Conservation (phyloP, 2,888 invertebrate genomes). For the Yponomeuta malinellus region DNA sequence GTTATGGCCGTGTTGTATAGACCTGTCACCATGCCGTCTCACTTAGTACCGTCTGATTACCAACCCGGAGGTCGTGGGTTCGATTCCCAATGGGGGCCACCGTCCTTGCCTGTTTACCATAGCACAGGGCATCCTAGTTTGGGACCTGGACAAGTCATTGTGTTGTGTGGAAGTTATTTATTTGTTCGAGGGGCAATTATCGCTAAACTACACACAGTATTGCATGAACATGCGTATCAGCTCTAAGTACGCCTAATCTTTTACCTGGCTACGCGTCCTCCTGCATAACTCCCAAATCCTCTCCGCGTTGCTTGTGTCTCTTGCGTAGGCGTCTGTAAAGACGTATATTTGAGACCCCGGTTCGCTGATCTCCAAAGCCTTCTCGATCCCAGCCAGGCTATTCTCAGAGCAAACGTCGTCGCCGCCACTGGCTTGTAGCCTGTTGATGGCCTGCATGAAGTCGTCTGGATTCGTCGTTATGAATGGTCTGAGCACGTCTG, state of each 20-base stretch:
- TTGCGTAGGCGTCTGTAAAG: slow-evolving; percentile 54
- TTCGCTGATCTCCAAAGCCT: slow-evolving; percentile 36
- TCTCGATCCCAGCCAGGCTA: slow-evolving; percentile 44
- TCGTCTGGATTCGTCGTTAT: slow-evolving; percentile 31
- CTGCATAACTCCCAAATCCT: slow-evolving; percentile 36
- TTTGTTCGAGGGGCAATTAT: too few species aligned
- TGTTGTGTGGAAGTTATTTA: too few species aligned
- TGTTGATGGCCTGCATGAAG: slow-evolving; percentile 32
- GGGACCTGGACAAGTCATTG: too few species aligned
- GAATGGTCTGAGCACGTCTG: slow-evolving; percentile 29
- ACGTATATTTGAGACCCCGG: slow-evolving; percentile 47
- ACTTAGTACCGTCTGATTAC: too few species aligned
- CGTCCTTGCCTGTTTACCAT: too few species aligned
- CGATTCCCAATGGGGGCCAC: too few species aligned
- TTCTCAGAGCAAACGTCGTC: slow-evolving; percentile 43
- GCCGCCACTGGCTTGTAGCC: slow-evolving; percentile 27
- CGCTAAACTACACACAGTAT: too few species aligned
- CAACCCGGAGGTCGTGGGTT: too few species aligned
- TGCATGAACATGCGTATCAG: too few species aligned
- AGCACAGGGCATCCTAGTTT: too few species aligned
- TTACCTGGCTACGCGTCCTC: slow-evolving; percentile 42
- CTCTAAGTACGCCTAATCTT: neutral
- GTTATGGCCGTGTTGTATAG: too few species aligned
- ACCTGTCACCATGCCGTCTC: too few species aligned
- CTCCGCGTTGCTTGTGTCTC: slow-evolving; percentile 31